These are phyloP conservation scores for Diadophis punctatus DNA, from an alignment of 2,113 vertebrate genomes.

Conservation along the genomic window DNA sequence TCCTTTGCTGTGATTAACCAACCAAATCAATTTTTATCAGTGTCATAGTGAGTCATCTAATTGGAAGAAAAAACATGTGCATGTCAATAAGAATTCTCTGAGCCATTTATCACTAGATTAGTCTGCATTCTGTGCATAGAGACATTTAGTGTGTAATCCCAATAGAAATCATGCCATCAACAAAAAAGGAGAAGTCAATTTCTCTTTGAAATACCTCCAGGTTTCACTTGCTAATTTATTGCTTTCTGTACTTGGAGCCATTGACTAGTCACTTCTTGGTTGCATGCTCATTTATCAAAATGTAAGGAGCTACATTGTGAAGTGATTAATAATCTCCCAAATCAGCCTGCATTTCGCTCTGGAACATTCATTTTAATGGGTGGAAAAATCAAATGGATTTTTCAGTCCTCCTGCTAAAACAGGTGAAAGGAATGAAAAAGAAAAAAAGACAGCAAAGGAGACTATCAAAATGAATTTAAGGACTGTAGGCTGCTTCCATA, in stretches of 20 bases:
- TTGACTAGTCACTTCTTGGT: conserved; percentile 14
- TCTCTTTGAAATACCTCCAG: conserved; percentile 7
- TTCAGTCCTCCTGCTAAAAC: neutral
- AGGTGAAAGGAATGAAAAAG: neutral
- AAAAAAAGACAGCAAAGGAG: neutral
- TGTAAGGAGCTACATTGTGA: neutral
- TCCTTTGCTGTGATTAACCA: neutral
- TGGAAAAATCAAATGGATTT: neutral
- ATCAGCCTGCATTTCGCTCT: neutral
- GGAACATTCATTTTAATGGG: neutral
- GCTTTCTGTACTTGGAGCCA: conserved; percentile 3
- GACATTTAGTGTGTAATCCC: neutral
- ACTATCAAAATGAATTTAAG: neutral
- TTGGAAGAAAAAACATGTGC: neutral
- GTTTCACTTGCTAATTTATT: conserved; percentile 27
- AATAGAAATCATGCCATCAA: conserved; percentile 15
- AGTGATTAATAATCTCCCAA: conserved; percentile 10
- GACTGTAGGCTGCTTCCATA: neutral
- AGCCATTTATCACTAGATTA: conserved; percentile 1
- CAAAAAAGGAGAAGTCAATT: conserved; percentile 2
- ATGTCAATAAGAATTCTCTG: neutral
- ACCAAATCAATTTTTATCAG: neutral
- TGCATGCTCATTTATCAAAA: conserved; percentile 23
- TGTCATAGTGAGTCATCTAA: neutral
- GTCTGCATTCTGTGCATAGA: conserved; percentile 7